Conservation (phyloP, 30 jellyfish, hydroid and myxozoan genomes). For the Rhopilema esculentum region DNA sequence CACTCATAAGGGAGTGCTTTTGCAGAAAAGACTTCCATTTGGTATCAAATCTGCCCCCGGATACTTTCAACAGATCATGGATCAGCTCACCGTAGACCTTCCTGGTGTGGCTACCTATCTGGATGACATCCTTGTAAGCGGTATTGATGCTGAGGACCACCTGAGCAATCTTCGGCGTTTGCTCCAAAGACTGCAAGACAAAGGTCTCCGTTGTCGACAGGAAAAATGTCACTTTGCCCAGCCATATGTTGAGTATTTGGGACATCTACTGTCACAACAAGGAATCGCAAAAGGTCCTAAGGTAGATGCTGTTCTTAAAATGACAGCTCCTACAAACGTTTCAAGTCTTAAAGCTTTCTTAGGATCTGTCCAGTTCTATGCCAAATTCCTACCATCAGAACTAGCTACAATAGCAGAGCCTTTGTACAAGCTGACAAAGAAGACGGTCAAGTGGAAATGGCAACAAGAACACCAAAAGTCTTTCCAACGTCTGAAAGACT, state of each 20-base stretch:
- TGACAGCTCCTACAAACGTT: constrained; percentile 20
- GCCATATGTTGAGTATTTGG: constrained; percentile 20
- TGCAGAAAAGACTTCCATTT: constrained; percentile 50
- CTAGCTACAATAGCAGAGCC: no score
- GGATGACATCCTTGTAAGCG: no score
- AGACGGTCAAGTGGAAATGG: no score
- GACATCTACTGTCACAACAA: constrained; percentile 27
- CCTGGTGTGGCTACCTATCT: no score
- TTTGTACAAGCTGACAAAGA: no score
- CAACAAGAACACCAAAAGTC: no score
- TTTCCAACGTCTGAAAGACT: no score
- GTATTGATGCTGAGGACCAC: no score
- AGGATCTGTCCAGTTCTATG: constrained; percentile 31
- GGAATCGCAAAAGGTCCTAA: constrained; percentile 43
- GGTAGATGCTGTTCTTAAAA: not conserved
- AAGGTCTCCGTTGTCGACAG: constrained; percentile 26
- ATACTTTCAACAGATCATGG: constrained; percentile 17
- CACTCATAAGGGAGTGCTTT: constrained; percentile 58
- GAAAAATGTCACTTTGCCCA: constrained; percentile 31
- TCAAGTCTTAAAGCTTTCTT: not conserved
- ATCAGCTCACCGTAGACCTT: no score
- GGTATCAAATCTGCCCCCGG: constrained; percentile 59
- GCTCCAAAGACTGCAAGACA: constrained; percentile 20
- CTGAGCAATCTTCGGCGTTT: no score
- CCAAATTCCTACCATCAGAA: constrained; percentile 17